These are phyloP conservation scores for Ellobius talpinus DNA, from an alignment of 2,113 vertebrate species.

Conservation along the genomic window DNA sequence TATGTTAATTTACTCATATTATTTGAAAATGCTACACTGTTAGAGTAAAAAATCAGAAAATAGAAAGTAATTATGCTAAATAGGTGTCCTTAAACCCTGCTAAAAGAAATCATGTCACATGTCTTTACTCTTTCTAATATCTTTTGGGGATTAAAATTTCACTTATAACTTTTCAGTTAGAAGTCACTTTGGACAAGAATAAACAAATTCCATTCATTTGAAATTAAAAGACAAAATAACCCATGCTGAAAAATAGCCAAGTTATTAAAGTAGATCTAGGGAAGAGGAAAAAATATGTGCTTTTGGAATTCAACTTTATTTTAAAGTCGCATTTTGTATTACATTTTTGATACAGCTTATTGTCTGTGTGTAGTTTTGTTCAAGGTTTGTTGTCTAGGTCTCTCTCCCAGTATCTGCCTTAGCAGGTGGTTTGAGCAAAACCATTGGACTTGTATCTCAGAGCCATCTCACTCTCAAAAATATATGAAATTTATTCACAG, in stretches of 20 bases:
- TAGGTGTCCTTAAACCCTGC: neutral
- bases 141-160: constrained; percentile 43
- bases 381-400: neutral
- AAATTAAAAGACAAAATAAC: constrained; percentile 15
- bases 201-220: neutral
- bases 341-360: neutral
- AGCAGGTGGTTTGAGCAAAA: constrained; percentile 13
- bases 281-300: neutral
- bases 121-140: constrained; percentile 19
- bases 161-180: neutral
- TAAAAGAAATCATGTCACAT: neutral
- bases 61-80: neutral
- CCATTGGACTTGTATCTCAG: constrained; percentile 46
- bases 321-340: neutral
- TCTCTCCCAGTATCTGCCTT: neutral
- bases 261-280: neutral
- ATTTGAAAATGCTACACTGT: constrained; percentile 35
- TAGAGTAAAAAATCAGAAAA: neutral
- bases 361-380: neutral
- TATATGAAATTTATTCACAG: constrained; percentile 73
- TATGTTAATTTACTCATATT: neutral
- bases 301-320: neutral
- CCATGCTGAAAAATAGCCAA: neutral
- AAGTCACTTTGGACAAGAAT: neutral
- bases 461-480: constrained; percentile 46